Base-by-base conservation (phyloP, 2,797 vertebrate genomes). In the Rhadinocentrus ornatus region DNA sequence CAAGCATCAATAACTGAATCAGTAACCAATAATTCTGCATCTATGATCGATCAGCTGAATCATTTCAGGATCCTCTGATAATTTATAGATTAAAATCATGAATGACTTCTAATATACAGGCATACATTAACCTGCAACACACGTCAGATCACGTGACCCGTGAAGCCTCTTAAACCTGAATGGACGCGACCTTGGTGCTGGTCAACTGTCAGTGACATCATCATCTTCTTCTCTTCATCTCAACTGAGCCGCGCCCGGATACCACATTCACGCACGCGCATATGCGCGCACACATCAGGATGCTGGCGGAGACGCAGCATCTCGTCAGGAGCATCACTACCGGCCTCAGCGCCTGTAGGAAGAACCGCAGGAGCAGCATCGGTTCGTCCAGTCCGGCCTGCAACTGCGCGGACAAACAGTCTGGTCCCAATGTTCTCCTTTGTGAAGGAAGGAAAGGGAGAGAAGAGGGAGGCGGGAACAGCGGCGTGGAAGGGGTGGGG, bases 321-420 rank as follows among this genome's bases (percentile, higher is more conserved):
- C n/a, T 62, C 52, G 4, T 56, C 57, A 15, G 18, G 24, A 44
- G 46, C 71, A 58, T 58, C 54, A 57, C 22, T 6, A 18, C 60
- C 70, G 75, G 72, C 82, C 79, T 73, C 63, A 27, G 64, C 54
- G 69, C 65, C 46, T 46, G 20, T 44, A 69, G 69, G 65, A 71
- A 10, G 37, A 57, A 52, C 64, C 50, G 18, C 34, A 56, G 29
- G 31, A 55, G 41, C 59, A 35, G 37, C 46, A 24, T 16, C 44
- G 10, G 53, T 29, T 12, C 67, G 4, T n/a, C 2, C 20, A 5
- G 15, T 50, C 31, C 31, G 35, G 62, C 37, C 69, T 69, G 62
- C 37, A 61, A 59, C 50, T 31, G 58, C 41, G 62, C 11, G n/a
- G 48, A 37, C 22, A 44, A 26, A 69, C 39, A 44, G 29, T 24